phyloP scores from a whole-genome alignment of 2,888 invertebrate species.

The Siphlonurus alternatus region DNA sequence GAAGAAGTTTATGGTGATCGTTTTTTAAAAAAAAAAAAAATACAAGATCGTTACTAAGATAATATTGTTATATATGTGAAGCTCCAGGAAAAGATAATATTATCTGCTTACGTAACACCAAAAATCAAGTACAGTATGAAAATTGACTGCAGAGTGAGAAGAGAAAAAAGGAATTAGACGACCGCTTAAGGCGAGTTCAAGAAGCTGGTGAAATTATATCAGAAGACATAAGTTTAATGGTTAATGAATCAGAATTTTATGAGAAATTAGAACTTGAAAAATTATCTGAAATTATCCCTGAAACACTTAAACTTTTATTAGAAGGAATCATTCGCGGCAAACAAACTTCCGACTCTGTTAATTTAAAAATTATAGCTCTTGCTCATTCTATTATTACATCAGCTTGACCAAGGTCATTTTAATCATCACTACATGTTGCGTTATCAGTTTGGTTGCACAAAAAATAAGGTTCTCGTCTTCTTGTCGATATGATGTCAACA shows the following conservation, averaged over 20 bases:
- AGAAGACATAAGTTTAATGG: not conserved
- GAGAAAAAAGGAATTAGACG: not conserved
- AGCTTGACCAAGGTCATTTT: slow-evolving; percentile 11
- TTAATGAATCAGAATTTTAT: not conserved
- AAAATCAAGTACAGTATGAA: not conserved
- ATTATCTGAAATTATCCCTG: not conserved
- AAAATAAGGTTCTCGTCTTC: slow-evolving; percentile 11
- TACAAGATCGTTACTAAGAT: no score
- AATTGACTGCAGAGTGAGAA: not conserved
- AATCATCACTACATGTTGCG: slow-evolving; percentile 9
- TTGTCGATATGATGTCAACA: slow-evolving; percentile 9
- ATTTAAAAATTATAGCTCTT: not conserved
- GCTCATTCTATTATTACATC: slow-evolving; percentile 9
- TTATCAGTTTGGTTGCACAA: slow-evolving; percentile 10
- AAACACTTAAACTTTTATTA: not conserved
- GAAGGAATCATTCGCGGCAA: not conserved
- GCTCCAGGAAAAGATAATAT: no score
- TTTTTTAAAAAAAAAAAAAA: no score
- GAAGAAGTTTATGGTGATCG: no score
- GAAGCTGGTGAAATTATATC: not conserved
- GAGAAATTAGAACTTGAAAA: not conserved
- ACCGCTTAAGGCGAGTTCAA: not conserved
- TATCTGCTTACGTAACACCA: no score
- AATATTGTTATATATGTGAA: no score
- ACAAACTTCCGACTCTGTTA: not conserved